A percentile compares a stretch with the other conserved stretches of the same genome.
Conservation (phyloP, 2,888 invertebrate species). For the Adineta ricciae region DNA sequence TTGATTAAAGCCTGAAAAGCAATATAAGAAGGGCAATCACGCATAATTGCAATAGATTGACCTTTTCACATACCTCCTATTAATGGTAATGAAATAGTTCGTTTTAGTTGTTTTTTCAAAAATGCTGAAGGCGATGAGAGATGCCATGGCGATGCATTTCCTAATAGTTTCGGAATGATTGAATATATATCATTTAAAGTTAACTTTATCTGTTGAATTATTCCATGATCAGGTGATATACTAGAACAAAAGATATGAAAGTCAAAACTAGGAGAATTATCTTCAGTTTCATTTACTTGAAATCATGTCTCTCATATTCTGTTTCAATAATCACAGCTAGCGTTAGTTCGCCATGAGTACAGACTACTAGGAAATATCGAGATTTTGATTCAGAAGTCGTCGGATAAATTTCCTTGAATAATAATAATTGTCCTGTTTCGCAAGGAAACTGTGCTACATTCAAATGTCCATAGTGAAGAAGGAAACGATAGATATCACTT, state of each 20-base stretch:
- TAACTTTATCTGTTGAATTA: neutral
- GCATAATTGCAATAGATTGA: too few species aligned
- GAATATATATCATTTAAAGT: neutral
- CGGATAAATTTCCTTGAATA: slow-evolving; percentile 11
- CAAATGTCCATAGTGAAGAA: slow-evolving; percentile 14
- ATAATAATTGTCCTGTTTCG: neutral
- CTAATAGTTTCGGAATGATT: neutral
- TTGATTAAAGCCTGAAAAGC: neutral
- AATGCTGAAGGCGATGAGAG: neutral
- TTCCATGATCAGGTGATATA: neutral
- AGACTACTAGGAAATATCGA: neutral
- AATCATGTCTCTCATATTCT: neutral
- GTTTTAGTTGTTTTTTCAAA: slow-evolving; percentile 16
- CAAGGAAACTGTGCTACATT: neutral
- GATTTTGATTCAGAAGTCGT: neutral
- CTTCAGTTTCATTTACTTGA: neutral
- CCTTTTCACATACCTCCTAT: neutral
- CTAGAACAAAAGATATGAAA: neutral
- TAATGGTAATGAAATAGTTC: slow-evolving; percentile 5
- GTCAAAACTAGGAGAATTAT: neutral
- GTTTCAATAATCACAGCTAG: neutral
- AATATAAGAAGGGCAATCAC: too few species aligned
- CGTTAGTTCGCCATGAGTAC: neutral
- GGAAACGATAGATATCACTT: slow-evolving; percentile 1
- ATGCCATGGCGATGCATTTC: neutral